Conservation (phyloP, 2,113 vertebrate genomes). For the Myanophis thanlyinensis region DNA sequence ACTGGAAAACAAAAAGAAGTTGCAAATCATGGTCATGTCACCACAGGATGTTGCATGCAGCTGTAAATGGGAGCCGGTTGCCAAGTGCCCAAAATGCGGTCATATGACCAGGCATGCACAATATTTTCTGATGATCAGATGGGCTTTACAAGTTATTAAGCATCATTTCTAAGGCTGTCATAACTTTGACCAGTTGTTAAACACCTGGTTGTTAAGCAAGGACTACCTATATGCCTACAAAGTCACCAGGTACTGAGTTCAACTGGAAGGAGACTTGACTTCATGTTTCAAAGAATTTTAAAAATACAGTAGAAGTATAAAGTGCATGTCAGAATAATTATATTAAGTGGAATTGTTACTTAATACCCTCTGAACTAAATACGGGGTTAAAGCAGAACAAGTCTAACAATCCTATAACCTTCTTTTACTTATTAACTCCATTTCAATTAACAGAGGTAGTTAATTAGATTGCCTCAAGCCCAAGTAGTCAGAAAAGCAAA, state of each 20-base stretch:
- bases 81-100: neutral
- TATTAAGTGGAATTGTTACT: neutral
- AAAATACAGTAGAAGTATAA: constrained; percentile 4
- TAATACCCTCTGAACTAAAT: neutral
- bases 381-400: neutral
- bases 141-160: neutral
- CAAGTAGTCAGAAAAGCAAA: neutral
- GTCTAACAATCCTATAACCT: neutral
- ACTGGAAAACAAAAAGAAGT: neutral
- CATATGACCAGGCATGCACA: neutral
- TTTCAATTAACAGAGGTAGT: neutral
- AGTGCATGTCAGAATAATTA: neutral
- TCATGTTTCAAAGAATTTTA: neutral
- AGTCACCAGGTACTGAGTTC: neutral
- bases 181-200: neutral
- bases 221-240: neutral
- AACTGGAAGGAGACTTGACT: neutral
- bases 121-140: neutral
- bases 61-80: neutral
- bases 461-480: neutral
- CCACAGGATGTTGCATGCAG: neutral
- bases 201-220: neutral
- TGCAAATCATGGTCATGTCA: neutral
- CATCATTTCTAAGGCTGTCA: neutral
- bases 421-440: neutral